Percentiles rank a stretch among this genome's conserved stretches.
Conservation (phyloP, 2,888 invertebrate species). For the Euplagia quadripunctaria region DNA sequence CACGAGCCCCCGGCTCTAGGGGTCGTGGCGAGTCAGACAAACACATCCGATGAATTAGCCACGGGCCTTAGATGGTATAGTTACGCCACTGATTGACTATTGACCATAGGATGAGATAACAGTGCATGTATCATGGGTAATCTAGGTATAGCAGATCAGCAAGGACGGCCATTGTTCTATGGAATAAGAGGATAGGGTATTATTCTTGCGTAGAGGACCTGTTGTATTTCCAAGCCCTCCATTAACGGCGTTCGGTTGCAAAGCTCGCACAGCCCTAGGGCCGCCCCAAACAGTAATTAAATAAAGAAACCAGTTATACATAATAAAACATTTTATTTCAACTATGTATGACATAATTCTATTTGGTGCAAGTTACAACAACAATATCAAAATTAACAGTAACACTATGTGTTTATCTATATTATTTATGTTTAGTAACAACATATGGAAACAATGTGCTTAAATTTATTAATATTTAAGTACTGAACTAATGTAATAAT, state of each 20-base stretch:
- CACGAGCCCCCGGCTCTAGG: no score
- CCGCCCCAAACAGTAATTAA: background rate
- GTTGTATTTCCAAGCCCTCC: background rate
- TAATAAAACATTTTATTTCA: slow-evolving; percentile 56
- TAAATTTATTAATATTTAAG: slow-evolving; percentile 8
- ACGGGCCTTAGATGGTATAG: no score
- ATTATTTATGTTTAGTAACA: slow-evolving; percentile 37
- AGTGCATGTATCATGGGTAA: background rate
- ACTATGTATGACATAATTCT: slow-evolving; percentile 53
- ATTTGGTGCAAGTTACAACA: slow-evolving; percentile 69
- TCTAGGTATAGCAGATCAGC: background rate
- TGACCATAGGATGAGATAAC: no score
- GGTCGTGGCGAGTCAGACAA: no score
- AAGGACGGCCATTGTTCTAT: background rate
- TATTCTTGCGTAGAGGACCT: background rate
- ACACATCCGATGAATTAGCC: no score
- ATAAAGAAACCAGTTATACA: slow-evolving; percentile 19
- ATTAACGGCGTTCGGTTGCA: background rate
- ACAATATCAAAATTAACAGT: slow-evolving; percentile 59
- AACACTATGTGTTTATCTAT: slow-evolving; percentile 20
- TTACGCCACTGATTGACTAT: no score
- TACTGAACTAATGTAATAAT: slow-evolving; percentile 5
- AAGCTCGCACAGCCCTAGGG: background rate
- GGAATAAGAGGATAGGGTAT: background rate
- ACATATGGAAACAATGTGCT: slow-evolving; percentile 9